Base-by-base conservation (phyloP, 2,797 vertebrate species). In the Amblyopsis hoosieri region DNA sequence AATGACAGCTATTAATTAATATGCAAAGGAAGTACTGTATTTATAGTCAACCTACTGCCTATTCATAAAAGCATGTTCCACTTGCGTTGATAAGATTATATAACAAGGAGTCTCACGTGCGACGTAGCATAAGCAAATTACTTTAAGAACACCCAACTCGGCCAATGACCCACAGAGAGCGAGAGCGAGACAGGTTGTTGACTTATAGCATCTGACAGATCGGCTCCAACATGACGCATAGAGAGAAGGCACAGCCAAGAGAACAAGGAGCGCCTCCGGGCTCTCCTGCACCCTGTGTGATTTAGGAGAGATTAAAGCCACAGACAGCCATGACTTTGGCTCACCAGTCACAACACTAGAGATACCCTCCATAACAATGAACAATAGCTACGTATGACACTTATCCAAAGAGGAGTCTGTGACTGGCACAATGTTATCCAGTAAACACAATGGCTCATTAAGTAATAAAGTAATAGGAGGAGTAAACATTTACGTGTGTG, bases 401-500 rank as follows among this genome's bases (percentile, higher is more conserved):
- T 33, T 33, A 33, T 33, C 3, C 31, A 7, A 8, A 52, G 14
- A 17, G 2, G 19, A 23, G 19, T 23, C 13, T 17, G 15, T 17
- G 17, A 23, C 19, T 6, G n/a, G n/a, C 45, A 23, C 4, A 57
- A 10, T 64, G 46, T 10, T 14, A 46, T 48, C 52, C 55, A 2
- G 4, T 54, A 23, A 33, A 62, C 51, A 49, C 60, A 69, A 1
- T 13, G 12, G 47, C 62, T 75, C 79, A 33, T 71, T 71, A 37
- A 52, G 82, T 55, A 19, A 31, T 63, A 74, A 71, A 67, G 59
- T 72, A 66, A 58, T 72, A 48, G 48, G 7, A 57, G 23, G 31
- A 68, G 11, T 51, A 67, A 75, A 75, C 67, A 67, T 78, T 79
- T 83, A 51, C 17, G 15, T 2, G 33, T 14, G 48, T 6, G 14